Evolutionary conservation across 2,888 invertebrate species (phyloP).

Genomic region (Mythimna albipuncta): DNA sequence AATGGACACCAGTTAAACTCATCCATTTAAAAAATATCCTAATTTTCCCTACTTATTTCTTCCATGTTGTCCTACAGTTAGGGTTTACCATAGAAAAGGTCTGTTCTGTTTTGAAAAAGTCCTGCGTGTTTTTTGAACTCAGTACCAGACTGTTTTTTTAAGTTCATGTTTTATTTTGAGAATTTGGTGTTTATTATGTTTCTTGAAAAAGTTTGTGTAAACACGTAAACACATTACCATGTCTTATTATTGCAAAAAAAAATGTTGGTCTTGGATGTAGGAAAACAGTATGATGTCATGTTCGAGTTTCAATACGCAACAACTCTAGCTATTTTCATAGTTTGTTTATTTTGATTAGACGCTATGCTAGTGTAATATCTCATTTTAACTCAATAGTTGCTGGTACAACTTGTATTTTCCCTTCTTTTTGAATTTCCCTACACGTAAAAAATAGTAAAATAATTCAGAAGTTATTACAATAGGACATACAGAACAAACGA

Average conservation of each 20-base stretch:
- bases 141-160: not conserved
- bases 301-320: slow-evolving; percentile 40
- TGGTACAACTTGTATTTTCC: slow-evolving; percentile 6
- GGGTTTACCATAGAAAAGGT: not conserved
- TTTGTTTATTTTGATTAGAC: slow-evolving; percentile 63
- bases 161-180: slow-evolving; percentile 13
- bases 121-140: slow-evolving; percentile 1
- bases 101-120: not conserved
- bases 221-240: not conserved
- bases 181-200: slow-evolving; percentile 14
- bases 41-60: slow-evolving; percentile 8
- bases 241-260: slow-evolving; percentile 18
- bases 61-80: slow-evolving; percentile 1
- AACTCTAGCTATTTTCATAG: slow-evolving; percentile 56
- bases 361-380: slow-evolving; percentile 31
- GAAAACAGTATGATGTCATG: slow-evolving; percentile 57
- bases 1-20: slow-evolving; percentile 61
- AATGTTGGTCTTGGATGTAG: slow-evolving; percentile 41
- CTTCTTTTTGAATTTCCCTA: slow-evolving; percentile 17
- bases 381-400: slow-evolving; percentile 24
- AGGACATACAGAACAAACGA: slow-evolving; percentile 51
- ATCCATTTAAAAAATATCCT: slow-evolving; percentile 12
- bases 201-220: slow-evolving; percentile 30
- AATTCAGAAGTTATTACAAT: slow-evolving; percentile 17
- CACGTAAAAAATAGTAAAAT: slow-evolving; percentile 4